Evolutionary conservation across 37 sponge, comb jelly and placozoan species (phyloP).

Genomic region (Beroe forskalii): DNA sequence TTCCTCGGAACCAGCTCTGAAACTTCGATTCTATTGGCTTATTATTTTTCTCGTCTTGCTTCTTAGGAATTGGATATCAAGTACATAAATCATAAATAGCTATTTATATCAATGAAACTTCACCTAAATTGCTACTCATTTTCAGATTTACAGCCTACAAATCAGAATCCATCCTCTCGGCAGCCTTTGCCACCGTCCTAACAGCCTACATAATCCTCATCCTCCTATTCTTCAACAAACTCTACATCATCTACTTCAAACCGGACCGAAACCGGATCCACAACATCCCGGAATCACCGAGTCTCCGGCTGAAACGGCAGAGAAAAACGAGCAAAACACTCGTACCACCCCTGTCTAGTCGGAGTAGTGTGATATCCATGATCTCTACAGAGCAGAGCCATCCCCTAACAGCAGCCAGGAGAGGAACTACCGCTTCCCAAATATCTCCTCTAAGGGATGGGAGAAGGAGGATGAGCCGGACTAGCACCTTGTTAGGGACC

Average conservation of each 20-base stretch:
- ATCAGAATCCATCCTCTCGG: not conserved
- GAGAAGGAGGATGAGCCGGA: not conserved
- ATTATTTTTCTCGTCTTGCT: no score
- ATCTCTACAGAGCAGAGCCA: not conserved
- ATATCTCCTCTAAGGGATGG: not conserved
- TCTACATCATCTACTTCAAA: constrained; percentile 41
- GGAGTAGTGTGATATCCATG: not conserved
- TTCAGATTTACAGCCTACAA: not conserved
- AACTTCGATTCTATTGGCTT: no score
- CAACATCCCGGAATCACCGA: constrained; percentile 58
- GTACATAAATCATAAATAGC: no score
- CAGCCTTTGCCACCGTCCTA: not conserved
- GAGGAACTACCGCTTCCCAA: not conserved
- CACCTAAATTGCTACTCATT: no score
- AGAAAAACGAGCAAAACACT: constrained; percentile 2
- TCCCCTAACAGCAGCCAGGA: not conserved
- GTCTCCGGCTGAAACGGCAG: constrained; percentile 14
- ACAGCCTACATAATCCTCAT: not conserved
- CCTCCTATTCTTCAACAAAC: constrained; percentile 34
- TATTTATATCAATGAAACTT: no score
- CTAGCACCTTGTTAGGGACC: not conserved
- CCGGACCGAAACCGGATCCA: constrained; percentile 59
- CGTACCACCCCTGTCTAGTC: not conserved
- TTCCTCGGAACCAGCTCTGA: no score
- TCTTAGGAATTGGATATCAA: no score